Evolutionary conservation across 1,140 invertebrate species (phyloP), one percentile per base, ranked within the genome.

Genomic region (Pogonognathellus flavescens): DNA sequence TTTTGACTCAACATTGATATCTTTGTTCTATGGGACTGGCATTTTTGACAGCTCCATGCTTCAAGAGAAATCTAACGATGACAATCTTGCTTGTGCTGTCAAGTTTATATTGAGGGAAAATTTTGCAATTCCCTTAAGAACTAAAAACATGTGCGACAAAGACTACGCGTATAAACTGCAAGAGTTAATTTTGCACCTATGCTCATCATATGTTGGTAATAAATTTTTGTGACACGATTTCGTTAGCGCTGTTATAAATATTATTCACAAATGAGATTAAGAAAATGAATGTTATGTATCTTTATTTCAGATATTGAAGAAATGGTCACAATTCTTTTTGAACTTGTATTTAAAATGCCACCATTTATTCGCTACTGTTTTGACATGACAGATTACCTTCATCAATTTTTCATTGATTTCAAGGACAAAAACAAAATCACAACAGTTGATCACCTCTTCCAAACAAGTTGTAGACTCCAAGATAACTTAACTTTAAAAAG

Each of bases 371-470:
- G 55, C 25, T 86, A 86, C 20, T 86, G 82, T 8, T 86, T 83
- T 52, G 82, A 80, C 16, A 86, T 86, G 85, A 83, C 62, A 20
- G 85, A 86, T 22, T 86, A 86, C 22, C 62, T 86, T 49, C 85
- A 86, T 25, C 85, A 86, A 41, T 86, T 86, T 60, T 83, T 86
- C n/a, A 83, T 86, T n/a, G 82, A 86, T 59, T 86, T 86, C 25
- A 86, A 82, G n/a, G 81, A 83, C 18, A 83, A 80, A 50, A 59
- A 59, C n/a, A 86, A 83, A 80, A 80, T 49, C 14, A 62, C 66
- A 16, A 57, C 66, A 25, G 82, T 86, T 18, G 70, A 83, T n/a
- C 22, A 83, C 1, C 41, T 86, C n/a, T 86, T 86, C 16, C 62
- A 86, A 20, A 70, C 52, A 22, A 86, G 85, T 53, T 72, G 82